Evolutionary conservation across 1,140 invertebrate genomes (phyloP), one percentile per base, ranked within the genome.

Genomic region (Drosophila parabipectinata): DNA sequence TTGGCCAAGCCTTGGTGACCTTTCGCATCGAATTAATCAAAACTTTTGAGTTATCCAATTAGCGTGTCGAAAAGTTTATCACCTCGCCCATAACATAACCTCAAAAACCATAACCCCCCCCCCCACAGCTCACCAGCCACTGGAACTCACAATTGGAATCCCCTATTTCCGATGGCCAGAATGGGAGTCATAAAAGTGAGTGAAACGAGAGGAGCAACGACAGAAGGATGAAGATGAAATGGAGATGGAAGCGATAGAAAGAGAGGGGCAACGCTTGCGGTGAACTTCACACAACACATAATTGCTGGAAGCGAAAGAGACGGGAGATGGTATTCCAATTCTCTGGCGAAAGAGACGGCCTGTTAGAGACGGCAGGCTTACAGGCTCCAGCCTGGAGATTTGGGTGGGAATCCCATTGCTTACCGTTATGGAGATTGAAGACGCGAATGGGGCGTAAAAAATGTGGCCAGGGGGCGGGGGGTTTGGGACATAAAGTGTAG

Each of bases 401-500:
- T 37, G 51, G 24, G 37, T 12, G n/a, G 9, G 34, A 41, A n/a
- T 34, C 30, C 51, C 63, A 68, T 55, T 69, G 69, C 71, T 74
- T 73, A 74, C 51, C 50, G 71, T 74, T 74, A 74, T 64, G 71
- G 41, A 74, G 72, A 73, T 74, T 74, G 71, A 74, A 69, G 66
- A 74, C 74, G 71, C 57, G 66, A 59, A 69, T 39, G 39, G 60
- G 69, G 69, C 37, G 37, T 4, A 28, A 32, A 51, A 48, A 44
- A 15, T 12, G 14, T 9, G 39, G 59, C 26, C 39, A 34, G 7
- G 39, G 21, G 30, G 7, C 37, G 21, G 30, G 48, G 53, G 34
- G 53, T 15, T 21, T 15, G 47, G 51, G 34, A 37, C 71, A 72
- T 77, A 85, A 73, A 79, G 63, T 77, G 80, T 80, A 77, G 72